These are phyloP conservation scores for Calameuta idolon DNA, from an alignment of 2,888 invertebrate genomes.

Conservation along the genomic window DNA sequence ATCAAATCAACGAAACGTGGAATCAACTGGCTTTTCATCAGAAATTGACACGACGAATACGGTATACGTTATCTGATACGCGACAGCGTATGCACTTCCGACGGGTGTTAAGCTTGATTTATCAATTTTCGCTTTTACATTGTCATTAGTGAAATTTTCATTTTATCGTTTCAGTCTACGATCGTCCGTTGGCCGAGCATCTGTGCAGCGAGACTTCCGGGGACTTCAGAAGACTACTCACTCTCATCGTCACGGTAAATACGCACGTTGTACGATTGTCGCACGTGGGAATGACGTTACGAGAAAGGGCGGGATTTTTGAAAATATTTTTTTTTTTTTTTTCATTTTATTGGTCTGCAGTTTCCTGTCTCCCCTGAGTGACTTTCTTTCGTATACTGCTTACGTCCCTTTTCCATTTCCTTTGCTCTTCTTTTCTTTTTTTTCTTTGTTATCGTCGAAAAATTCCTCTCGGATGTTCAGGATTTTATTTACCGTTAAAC, in stretches of 20 bases:
- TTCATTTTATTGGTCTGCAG: not conserved
- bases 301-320: not conserved
- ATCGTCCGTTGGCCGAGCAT: constrained; percentile 78
- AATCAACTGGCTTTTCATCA: not conserved
- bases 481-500: too few species aligned
- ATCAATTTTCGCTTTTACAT: not conserved
- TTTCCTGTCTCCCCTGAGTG: not conserved
- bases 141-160: not conserved
- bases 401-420: not conserved
- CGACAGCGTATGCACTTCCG: not conserved
- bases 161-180: constrained; percentile 70
- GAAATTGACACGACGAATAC: not conserved
- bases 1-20: not conserved
- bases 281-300: not conserved
- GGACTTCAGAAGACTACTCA: constrained; percentile 81
- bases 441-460: not conserved
- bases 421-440: not conserved
- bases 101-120: not conserved
- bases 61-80: not conserved
- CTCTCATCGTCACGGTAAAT: constrained; percentile 77
- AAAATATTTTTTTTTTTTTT: not conserved
- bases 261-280: not conserved
- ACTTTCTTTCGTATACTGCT: not conserved
- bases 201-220: constrained; percentile 84
- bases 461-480: too few species aligned